Evolutionary conservation across 2,888 invertebrate species (phyloP).

Genomic region (Pachydiplax longipennis): DNA sequence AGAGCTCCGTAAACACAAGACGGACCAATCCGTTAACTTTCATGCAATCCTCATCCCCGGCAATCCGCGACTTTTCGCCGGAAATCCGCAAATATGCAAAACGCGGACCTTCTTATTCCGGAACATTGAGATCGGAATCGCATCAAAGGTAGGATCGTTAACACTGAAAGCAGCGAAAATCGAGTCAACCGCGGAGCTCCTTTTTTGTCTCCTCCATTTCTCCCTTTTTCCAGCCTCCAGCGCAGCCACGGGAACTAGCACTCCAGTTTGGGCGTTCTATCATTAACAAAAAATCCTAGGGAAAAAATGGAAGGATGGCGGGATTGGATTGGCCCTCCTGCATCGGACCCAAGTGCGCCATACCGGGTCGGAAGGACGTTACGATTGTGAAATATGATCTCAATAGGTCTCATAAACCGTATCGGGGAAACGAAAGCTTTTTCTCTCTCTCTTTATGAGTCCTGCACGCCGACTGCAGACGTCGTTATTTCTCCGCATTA

Average conservation of each 20-base stretch:
- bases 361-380: background rate
- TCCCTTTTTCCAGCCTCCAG: background rate
- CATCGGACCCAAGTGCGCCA: background rate
- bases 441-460: background rate
- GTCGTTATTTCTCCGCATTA: background rate
- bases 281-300: background rate
- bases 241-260: background rate
- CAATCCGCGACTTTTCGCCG: too few species aligned
- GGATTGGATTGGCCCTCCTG: background rate
- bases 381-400: constrained; percentile 32
- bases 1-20: too few species aligned
- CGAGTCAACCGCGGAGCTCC: background rate
- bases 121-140: background rate
- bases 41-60: too few species aligned
- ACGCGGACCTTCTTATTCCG: too few species aligned
- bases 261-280: background rate
- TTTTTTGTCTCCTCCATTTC: background rate
- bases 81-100: too few species aligned
- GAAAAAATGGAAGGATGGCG: background rate
- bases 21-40: too few species aligned
- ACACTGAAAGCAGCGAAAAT: background rate
- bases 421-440: background rate
- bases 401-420: constrained; percentile 20
- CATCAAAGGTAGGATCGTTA: background rate
- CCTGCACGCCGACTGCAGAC: background rate